These are phyloP conservation scores for Drosophila arawakana DNA, from an alignment of 1,140 invertebrate species.

Conservation along the genomic window DNA sequence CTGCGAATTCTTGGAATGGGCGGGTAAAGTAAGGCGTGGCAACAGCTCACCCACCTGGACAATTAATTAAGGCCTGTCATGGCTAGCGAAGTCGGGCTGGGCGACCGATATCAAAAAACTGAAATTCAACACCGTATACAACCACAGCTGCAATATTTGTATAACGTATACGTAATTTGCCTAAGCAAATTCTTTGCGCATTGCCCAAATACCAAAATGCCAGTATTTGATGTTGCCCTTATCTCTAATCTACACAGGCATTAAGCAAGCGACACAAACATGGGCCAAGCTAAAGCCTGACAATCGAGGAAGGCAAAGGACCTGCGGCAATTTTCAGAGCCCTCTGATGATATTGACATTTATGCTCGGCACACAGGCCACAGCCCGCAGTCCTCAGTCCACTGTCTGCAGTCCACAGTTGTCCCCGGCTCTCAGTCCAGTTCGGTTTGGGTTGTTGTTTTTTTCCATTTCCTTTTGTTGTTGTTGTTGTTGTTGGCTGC, in stretches of 20 bases:
- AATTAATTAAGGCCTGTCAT: slow-evolving; percentile 60
- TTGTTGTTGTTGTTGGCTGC: slow-evolving; percentile 44
- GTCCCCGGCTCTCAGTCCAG: neutral
- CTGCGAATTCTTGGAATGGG: slow-evolving; percentile 6
- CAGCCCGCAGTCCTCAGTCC: slow-evolving; percentile 7
- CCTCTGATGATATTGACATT: slow-evolving; percentile 76
- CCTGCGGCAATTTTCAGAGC: slow-evolving; percentile 53
- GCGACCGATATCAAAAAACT: slow-evolving; percentile 49
- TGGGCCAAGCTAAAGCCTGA: slow-evolving; percentile 27
- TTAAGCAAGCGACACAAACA: slow-evolving; percentile 70
- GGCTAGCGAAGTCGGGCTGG: slow-evolving; percentile 15
- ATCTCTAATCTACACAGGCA: slow-evolving; percentile 80
- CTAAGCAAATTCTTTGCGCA: slow-evolving; percentile 48
- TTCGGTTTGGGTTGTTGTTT: neutral
- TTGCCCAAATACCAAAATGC: slow-evolving; percentile 30
- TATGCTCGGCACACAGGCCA: slow-evolving; percentile 66
- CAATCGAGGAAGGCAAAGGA: slow-evolving; percentile 49
- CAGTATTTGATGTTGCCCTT: slow-evolving; percentile 67
- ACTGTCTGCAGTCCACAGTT: slow-evolving; percentile 21
- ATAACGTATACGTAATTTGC: slow-evolving; percentile 54
- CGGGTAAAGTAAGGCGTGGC: slow-evolving; percentile 11
- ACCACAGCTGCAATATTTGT: slow-evolving; percentile 60
- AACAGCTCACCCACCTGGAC: slow-evolving; percentile 45
- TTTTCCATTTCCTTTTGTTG: neutral
- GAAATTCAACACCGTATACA: slow-evolving; percentile 22